Percentiles rank a stretch among this genome's conserved stretches.
phyloP scores from a whole-genome alignment of 2,797 vertebrate genomes.

The Zenarchopterus dispar region DNA sequence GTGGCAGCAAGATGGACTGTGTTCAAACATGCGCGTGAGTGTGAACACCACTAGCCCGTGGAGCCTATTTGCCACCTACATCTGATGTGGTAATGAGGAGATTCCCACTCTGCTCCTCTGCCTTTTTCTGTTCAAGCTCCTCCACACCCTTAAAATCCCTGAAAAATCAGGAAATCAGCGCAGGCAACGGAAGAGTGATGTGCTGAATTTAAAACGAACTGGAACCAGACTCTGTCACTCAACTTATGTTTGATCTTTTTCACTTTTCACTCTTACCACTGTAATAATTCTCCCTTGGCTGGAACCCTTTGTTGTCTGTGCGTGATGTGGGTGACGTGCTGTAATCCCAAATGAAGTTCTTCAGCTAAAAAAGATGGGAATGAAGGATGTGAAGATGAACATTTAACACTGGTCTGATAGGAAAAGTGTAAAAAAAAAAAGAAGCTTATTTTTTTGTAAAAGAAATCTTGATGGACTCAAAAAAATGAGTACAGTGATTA shows the following conservation, averaged over 20 bases:
- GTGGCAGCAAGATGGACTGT: conserved; percentile 33
- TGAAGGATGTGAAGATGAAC: conserved; percentile 55
- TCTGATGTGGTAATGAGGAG: conserved; percentile 32
- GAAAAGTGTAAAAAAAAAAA: conserved; percentile 33
- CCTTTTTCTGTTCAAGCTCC: conserved; percentile 12
- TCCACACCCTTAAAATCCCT: conserved; percentile 37
- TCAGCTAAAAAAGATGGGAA: conserved; percentile 39
- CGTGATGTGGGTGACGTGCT: conserved; percentile 84
- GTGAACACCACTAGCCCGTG: conserved; percentile 35
- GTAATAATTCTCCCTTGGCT: conserved; percentile 78
- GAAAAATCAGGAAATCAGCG: conserved; percentile 42
- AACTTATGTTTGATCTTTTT: conserved; percentile 60
- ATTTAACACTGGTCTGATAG: conserved; percentile 56
- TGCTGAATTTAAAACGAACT: conserved; percentile 41
- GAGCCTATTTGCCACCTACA: conserved; percentile 20
- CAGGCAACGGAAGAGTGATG: conserved; percentile 39
- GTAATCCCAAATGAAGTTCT: conserved; percentile 75
- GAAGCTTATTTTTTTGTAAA: conserved; percentile 46
- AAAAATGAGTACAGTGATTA: conserved; percentile 54
- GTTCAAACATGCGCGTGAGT: conserved; percentile 23
- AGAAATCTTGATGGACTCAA: conserved; percentile 43
- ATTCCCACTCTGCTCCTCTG: conserved; percentile 18
- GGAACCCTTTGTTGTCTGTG: conserved; percentile 79
- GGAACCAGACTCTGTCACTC: conserved; percentile 47
- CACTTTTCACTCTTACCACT: conserved; percentile 62